Base-by-base conservation (phyloP, 1,140 invertebrate genomes). In the Orius laevigatus region DNA sequence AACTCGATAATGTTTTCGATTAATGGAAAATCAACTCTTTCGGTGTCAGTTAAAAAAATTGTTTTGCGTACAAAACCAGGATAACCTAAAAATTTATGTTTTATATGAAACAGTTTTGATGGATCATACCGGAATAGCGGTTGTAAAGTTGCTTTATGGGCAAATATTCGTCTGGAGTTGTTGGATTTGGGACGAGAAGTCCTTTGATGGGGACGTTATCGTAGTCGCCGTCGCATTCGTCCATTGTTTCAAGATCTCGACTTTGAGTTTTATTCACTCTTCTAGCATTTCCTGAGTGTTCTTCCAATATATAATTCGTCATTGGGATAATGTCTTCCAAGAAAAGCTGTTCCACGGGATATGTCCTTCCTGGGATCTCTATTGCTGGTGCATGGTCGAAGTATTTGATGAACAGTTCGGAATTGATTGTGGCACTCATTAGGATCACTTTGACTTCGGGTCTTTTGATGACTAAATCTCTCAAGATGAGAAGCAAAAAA, bases 371-470 rank as follows among this genome's bases (percentile, higher is more conserved):
- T 39, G 80, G 80, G 57, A 86, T 84, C 58, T 79, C 71, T 46
- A 85, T 59, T 25, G 81, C 63, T 8, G 82, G 81, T 31, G 75
- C 70, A 32, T 70, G 65, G 5, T 68, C 71, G 62, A 89, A 91
- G 62, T 89, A 90, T 41, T 75, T 59, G 0, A 81, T 83, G 57
- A 90, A 88, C 45, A 82, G 62, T 12, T 79, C 66, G 5, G 82
- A 76, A 63, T 89, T 87, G 48, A 90, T 58, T 0, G 87, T 90
- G 1, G 86, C 86, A 61, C 84, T 89, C 85, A 90, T 91, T 1
- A 90, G 62, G 50, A 91, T 77, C 3, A 91, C 69, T 60, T 81
- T 86, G 6, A 93, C 60, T 60, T 88, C 78, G 43, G 71, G 71
- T 39, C 84, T 69, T 12, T 74, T 63, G 14, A 62, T 63, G 35